phyloP scores from a whole-genome alignment of 2,888 invertebrate species.

The Charanyca ferruginea region DNA sequence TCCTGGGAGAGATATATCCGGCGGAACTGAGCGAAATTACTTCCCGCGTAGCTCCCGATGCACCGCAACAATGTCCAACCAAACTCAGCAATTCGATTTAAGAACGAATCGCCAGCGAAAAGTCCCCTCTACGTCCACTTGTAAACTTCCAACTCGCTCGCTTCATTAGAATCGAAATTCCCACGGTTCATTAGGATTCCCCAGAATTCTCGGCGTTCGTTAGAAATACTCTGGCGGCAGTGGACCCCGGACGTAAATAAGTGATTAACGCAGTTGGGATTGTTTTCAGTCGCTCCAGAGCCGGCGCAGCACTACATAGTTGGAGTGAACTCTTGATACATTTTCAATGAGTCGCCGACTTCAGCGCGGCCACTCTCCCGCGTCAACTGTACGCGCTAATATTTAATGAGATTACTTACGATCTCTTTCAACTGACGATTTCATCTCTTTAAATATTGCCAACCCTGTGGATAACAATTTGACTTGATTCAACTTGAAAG shows the following conservation, averaged over 20 bases:
- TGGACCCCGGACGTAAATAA: conserved; percentile 89
- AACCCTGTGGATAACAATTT: conserved; percentile 39
- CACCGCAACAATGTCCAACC: conserved; percentile 81
- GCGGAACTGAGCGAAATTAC: conserved; percentile 85
- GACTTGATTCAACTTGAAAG: conserved; percentile 35
- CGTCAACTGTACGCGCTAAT: conserved; percentile 73
- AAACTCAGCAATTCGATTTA: conserved; percentile 80
- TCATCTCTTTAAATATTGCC: conserved; percentile 55
- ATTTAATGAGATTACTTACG: conserved; percentile 79
- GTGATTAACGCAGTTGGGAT: conserved; percentile 90
- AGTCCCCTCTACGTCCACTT: conserved; percentile 68
- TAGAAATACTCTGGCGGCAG: conserved; percentile 86
- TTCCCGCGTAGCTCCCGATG: conserved; percentile 81
- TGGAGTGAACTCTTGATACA: conserved; percentile 85
- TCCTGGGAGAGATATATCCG: conserved; percentile 86
- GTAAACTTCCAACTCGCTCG: conserved; percentile 75
- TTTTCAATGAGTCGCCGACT: conserved; percentile 83
- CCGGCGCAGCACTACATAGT: conserved; percentile 77
- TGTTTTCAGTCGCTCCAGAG: conserved; percentile 84
- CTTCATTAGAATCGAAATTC: conserved; percentile 89
- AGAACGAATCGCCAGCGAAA: conserved; percentile 74
- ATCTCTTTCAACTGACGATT: conserved; percentile 64
- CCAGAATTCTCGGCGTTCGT: conserved; percentile 87
- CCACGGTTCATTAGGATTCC: conserved; percentile 89
- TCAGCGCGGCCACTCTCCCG: conserved; percentile 47